Conservation (phyloP, 2,113 vertebrate species). For the Acanthisitta chloris region DNA sequence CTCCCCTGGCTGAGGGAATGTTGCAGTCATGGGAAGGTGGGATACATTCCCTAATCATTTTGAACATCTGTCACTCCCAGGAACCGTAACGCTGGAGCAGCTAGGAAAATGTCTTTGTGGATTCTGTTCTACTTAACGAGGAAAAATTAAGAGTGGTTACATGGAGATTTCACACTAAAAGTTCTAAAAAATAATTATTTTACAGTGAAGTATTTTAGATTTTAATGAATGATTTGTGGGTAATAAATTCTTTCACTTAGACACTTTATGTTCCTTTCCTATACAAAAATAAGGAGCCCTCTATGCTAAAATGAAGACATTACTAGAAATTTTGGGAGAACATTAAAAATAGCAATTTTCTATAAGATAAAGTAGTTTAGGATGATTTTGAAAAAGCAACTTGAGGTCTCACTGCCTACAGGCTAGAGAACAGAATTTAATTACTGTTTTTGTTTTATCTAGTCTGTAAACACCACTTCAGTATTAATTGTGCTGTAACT, state of each 20-base stretch:
- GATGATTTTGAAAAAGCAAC: background rate
- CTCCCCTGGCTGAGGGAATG: rapidly evolving
- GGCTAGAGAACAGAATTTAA: background rate
- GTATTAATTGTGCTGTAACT: background rate
- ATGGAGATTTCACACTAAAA: background rate
- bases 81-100: background rate
- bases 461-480: background rate
- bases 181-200: background rate
- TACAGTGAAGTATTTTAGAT: background rate
- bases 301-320: background rate
- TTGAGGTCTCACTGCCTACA: background rate
- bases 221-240: rapidly evolving
- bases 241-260: background rate
- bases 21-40: background rate
- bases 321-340: background rate
- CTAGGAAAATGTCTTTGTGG: background rate
- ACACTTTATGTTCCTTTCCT: background rate
- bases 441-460: background rate
- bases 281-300: background rate
- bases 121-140: background rate
- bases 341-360: background rate
- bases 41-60: background rate
- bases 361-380: background rate
- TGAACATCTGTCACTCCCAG: background rate
- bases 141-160: background rate